Percentiles rank a stretch among this genome's conserved stretches.
Conservation (phyloP, 2,888 invertebrate genomes). For the Ditula angustiorana region DNA sequence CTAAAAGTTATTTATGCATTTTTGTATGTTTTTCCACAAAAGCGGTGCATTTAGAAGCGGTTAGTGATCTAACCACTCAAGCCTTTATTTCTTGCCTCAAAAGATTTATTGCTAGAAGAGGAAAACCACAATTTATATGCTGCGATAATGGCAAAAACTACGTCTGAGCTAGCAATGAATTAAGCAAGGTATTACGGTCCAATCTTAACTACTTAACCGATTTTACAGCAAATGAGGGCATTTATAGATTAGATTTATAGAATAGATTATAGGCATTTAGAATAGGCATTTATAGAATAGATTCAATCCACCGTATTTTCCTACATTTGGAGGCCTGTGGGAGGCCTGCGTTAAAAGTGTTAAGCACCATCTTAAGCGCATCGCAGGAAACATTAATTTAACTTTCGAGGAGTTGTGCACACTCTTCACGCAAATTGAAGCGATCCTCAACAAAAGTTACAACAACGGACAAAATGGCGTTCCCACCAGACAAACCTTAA, state of each 20-base stretch:
- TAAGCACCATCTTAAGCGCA: conserved; percentile 38
- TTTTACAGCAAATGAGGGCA: conserved; percentile 36
- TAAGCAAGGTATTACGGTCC: conserved; percentile 39
- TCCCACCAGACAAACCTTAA: neutral
- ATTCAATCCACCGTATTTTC: conserved; percentile 40
- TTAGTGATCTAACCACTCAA: conserved; percentile 39
- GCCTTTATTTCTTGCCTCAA: conserved; percentile 39
- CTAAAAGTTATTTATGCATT: conserved; percentile 43
- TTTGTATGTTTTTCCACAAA: conserved; percentile 41
- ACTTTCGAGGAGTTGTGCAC: conserved; percentile 42
- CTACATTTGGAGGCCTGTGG: conserved; percentile 39
- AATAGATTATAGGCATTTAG: no score
- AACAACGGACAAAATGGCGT: conserved; percentile 26
- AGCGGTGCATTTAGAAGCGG: conserved; percentile 40
- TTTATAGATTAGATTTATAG: no score
- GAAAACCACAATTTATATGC: conserved; percentile 38
- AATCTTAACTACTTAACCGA: conserved; percentile 26
- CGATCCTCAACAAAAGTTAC: conserved; percentile 42
- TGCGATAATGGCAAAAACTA: conserved; percentile 46
- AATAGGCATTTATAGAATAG: no score
- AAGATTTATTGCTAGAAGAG: conserved; percentile 43
- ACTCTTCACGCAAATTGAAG: conserved; percentile 43
- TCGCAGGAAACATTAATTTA: conserved; percentile 21
- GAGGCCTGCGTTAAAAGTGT: conserved; percentile 39
- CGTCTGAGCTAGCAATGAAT: conserved; percentile 44